These are phyloP conservation scores for Dolichomitus sp. DNA, from an alignment of 2,888 invertebrate genomes.

Conservation along the genomic window DNA sequence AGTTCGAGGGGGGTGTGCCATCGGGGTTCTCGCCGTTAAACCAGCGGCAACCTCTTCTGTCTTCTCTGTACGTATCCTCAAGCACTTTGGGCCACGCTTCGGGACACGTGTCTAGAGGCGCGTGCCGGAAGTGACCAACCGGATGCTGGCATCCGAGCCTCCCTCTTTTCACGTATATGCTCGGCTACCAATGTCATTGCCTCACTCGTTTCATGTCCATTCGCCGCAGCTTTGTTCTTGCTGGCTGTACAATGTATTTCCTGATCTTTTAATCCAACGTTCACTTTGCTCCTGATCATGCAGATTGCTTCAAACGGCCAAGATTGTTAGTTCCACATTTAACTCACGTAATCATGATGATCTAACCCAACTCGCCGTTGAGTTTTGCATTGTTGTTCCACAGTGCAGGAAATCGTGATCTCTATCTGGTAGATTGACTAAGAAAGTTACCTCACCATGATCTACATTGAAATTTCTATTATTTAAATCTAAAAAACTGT, in stretches of 20 bases:
- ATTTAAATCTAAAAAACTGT: not conserved
- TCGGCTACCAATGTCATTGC: slow-evolving; percentile 29
- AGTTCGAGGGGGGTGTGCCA: slow-evolving; percentile 66
- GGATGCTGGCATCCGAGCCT: slow-evolving; percentile 85
- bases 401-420: not conserved
- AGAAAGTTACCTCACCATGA: not conserved
- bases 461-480: not conserved
- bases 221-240: slow-evolving; percentile 62
- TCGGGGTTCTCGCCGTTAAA: slow-evolving; percentile 34
- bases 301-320: not conserved
- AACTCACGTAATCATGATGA: not conserved
- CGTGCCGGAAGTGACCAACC: slow-evolving; percentile 86
- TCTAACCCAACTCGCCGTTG: not conserved
- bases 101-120: slow-evolving; percentile 83
- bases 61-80: slow-evolving; percentile 43
- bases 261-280: slow-evolving; percentile 3
- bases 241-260: slow-evolving; percentile 18
- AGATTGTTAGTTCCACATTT: not conserved
- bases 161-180: slow-evolving; percentile 67
- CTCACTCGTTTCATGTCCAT: slow-evolving; percentile 65
- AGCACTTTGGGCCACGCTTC: slow-evolving; percentile 71
- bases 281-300: not conserved
- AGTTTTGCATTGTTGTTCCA: not conserved
- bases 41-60: slow-evolving; percentile 45
- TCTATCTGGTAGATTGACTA: not conserved